These are phyloP conservation scores for Orthonevra nobilis DNA, from an alignment of 2,888 invertebrate species.

Conservation along the genomic window DNA sequence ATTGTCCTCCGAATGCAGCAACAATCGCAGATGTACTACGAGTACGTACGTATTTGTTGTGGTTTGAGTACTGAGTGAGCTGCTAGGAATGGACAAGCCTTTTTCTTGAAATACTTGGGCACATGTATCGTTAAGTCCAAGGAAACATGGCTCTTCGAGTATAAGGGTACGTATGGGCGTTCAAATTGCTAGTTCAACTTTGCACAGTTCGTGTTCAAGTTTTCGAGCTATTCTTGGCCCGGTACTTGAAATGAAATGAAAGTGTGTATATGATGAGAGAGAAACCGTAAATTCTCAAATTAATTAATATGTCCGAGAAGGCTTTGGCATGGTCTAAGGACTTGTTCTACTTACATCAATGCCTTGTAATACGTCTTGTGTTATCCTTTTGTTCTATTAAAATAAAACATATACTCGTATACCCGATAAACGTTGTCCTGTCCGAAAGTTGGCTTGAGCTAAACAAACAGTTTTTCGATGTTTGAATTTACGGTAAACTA, in stretches of 20 bases:
- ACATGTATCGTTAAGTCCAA: slow-evolving; percentile 32
- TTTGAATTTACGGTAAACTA: no score
- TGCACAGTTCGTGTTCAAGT: background rate
- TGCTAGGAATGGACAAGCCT: slow-evolving; percentile 27
- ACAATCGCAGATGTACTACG: background rate
- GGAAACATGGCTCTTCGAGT: slow-evolving; percentile 24
- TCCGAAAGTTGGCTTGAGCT: no score
- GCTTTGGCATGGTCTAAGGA: no score
- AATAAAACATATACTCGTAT: no score
- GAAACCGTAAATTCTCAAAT: no score
- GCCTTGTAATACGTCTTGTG: no score
- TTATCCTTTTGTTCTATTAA: no score
- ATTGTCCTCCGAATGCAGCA: background rate
- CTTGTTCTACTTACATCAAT: no score
- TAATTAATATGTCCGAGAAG: no score
- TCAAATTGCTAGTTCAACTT: background rate
- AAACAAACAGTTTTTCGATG: no score
- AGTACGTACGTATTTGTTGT: background rate
- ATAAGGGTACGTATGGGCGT: background rate
- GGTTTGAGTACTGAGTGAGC: background rate
- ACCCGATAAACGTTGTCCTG: no score
- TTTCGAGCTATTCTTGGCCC: slow-evolving; percentile 17
- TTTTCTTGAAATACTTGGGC: slow-evolving; percentile 34
- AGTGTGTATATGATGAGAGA: no score
- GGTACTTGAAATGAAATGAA: slow-evolving; percentile 5